Evolutionary conservation across 2,888 invertebrate species (phyloP).

Genomic region (Terebella lapidaria): DNA sequence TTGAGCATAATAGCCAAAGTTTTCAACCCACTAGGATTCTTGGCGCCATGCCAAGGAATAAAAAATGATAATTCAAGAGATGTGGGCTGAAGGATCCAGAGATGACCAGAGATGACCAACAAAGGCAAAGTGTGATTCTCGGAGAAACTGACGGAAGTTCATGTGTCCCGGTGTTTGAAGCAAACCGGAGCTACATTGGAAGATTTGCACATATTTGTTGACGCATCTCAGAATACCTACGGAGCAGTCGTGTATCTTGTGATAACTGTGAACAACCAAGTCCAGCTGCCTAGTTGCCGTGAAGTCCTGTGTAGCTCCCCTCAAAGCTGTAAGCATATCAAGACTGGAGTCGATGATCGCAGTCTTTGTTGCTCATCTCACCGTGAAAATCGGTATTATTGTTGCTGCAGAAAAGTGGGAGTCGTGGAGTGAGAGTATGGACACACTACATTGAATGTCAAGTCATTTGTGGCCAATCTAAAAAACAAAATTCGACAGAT

Average conservation of each 20-base stretch:
- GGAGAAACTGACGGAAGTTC: constrained; percentile 16
- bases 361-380: neutral
- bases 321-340: too few species aligned
- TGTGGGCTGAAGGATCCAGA: constrained; percentile 29
- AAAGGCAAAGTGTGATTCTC: constrained; percentile 18
- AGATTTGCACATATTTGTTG: constrained; percentile 3
- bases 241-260: too few species aligned
- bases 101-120: constrained; percentile 25
- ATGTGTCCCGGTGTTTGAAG: constrained; percentile 20
- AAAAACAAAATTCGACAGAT: constrained; percentile 17
- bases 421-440: constrained; percentile 4
- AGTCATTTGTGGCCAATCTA: constrained; percentile 24
- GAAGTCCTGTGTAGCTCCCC: too few species aligned
- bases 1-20: constrained; percentile 27
- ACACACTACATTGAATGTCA: constrained; percentile 21
- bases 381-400: neutral
- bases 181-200: neutral
- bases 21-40: constrained; percentile 39
- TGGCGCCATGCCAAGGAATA: constrained; percentile 25
- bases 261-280: neutral
- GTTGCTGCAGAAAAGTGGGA: constrained; percentile 3
- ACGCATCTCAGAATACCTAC: constrained; percentile 2
- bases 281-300: too few species aligned
- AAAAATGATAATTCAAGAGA: constrained; percentile 32
- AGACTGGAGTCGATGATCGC: too few species aligned